Evolutionary conservation across 2,888 invertebrate species (phyloP), one percentile per base, ranked within the genome.

Genomic region (Saturnia pavonia): DNA sequence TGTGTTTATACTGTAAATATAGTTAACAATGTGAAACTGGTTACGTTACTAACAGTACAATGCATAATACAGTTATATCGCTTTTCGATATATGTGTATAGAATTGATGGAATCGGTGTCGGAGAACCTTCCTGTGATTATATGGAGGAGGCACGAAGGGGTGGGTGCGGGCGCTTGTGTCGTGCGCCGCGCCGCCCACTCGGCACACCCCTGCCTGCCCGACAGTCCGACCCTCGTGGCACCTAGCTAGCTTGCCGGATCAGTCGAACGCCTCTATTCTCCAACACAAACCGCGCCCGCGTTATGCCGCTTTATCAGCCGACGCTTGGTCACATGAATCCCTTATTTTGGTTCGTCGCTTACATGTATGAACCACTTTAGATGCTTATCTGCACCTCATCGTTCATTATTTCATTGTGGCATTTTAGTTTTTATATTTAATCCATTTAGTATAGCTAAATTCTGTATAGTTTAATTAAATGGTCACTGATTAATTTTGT

Each of bases 361-460:
- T 87, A 84, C 81, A 89, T 90, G 93, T 93, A 94, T 93, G 93
- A 85, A 89, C 93, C 93, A 92, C 91, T 84, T 85, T 94, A 93
- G 92, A 90, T 82, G 93, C 93, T 93, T 93, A 78, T 82, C n/a
- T 89, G 92, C 92, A 92, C 91, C 87, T 86, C 82, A 82, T 87
- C 85, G 87, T 88, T 85, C 80, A 82, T 79, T 85, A 80, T 65
- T 40, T 65, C 40, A 40, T 65, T 19, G 9, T 65, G 34, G 11
- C 40, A 65, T 65, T 63, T 27, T 63, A n/a, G 40, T 60, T 14
- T 27, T 8, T 57, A 57, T 11, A 22, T 0, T 25, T 25, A 57
- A 8, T 57, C 9, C 22, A 22, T 57, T 11, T 57, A 22, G 57
- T 57, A 60, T 27, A 3, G 12, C 25, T 14, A 14, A 27, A 60